Conservation (phyloP, 2,797 vertebrate genomes). For the Neostethus bicornis region DNA sequence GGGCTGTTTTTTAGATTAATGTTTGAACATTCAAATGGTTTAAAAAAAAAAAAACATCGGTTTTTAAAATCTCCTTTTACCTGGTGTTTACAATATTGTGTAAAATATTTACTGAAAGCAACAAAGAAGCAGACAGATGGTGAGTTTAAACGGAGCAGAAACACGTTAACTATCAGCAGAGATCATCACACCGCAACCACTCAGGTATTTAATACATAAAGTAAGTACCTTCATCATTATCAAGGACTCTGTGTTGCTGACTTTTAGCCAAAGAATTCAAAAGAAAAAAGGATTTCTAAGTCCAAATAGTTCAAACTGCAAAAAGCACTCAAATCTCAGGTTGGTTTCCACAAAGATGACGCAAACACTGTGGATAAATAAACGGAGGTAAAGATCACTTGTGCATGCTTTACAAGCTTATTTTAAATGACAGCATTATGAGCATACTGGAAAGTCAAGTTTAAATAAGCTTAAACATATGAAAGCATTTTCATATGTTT, state of each 20-base stretch:
- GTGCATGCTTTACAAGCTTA: slow-evolving; percentile 2
- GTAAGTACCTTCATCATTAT: slow-evolving; percentile 18
- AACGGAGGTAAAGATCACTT: slow-evolving; percentile 15
- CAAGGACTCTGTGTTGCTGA: neutral
- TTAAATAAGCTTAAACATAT: slow-evolving; percentile 57
- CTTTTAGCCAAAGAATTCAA: neutral
- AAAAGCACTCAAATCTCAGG: slow-evolving; percentile 11
- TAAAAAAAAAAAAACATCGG: too few species aligned
- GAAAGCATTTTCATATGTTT: slow-evolving; percentile 9
- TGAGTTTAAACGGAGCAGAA: neutral
- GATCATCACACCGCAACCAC: slow-evolving; percentile 17
- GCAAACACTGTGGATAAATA: slow-evolving; percentile 9
- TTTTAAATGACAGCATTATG: slow-evolving; percentile 18
- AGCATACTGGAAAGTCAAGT: slow-evolving; percentile 41
- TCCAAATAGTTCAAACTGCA: slow-evolving; percentile 10
- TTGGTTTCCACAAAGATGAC: slow-evolving; percentile 8
- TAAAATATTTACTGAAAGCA: neutral
- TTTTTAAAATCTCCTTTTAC: too few species aligned
- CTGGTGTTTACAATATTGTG: too few species aligned
- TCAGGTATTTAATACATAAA: slow-evolving; percentile 19
- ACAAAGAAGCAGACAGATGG: neutral
- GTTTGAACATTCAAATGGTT: too few species aligned
- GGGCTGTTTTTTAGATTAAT: too few species aligned
- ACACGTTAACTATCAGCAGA: slow-evolving; percentile 12
- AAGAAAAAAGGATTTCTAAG: slow-evolving; percentile 9